Base-by-base conservation (phyloP, 2,797 vertebrate genomes). In the Ambastaia sidthimunki region DNA sequence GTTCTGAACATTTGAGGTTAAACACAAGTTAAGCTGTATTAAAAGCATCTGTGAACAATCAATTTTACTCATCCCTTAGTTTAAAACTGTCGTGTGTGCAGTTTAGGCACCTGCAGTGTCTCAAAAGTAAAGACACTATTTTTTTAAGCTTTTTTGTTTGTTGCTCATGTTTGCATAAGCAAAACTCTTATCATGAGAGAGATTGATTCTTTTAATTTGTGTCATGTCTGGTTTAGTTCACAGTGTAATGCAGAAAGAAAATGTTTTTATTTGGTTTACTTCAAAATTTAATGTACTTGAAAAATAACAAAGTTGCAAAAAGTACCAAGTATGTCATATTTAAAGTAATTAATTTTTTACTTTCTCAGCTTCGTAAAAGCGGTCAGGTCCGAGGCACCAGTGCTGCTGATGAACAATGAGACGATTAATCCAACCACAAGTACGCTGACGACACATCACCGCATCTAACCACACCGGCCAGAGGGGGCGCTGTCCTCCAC, bases 311-410 rank as follows among this genome's bases (percentile, higher is more conserved):
- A 11, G 41, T 10, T 10, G 23, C 41, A 60, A 13, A 60, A 60
- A 28, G 23, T 25, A 5, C 16, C 4, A 11, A 9, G n/a, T 9
- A 52, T 31, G 7, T 15, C 13, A 3, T 15, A 50, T 50, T 50
- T 4, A 15, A 15, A 31, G 11, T 18, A 10, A n/a, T 65, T 1
- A 9, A 31, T 63, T 44, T 72, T 23, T 44, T 47, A 2, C 41
- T 7, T 34, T 28, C 37, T 4, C 86, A 94, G 94, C 93, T 94
- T 87, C 93, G 94, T 91, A 91, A 89, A 85, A 91, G 85, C 82
- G 94, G 94, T 93, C 91, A 91, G 87, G 90, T 94, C 89, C 93
- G 94, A 92, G 94, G 94, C 90, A 94, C 89, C 89, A 94, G 93
- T 90, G 94, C 93, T 88, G 94, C 93, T 89, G 90, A 94, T 70